These are phyloP conservation scores for Drosophila flavopinicola DNA, from an alignment of 2,888 invertebrate species.

Conservation along the genomic window DNA sequence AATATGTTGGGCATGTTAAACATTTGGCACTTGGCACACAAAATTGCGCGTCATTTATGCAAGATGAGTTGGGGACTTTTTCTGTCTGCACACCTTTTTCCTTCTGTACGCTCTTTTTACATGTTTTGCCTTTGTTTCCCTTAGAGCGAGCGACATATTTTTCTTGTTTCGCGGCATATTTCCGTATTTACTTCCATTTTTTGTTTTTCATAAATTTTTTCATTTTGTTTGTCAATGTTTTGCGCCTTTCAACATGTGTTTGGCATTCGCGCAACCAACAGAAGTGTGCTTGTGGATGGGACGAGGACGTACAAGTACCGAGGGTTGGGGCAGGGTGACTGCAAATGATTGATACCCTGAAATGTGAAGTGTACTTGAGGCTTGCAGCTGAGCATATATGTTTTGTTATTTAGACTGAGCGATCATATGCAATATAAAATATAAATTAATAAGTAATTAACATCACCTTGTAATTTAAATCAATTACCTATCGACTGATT, in stretches of 20 bases:
- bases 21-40: constrained; percentile 69
- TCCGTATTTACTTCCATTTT: constrained; percentile 46
- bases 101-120: not conserved
- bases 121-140: constrained; percentile 16
- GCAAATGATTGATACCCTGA: constrained; percentile 66
- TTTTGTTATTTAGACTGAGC: constrained; percentile 5
- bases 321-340: not conserved
- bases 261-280: constrained; percentile 59
- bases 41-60: constrained; percentile 66
- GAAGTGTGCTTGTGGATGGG: not conserved
- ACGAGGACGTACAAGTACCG: not conserved
- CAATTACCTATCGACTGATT: no score
- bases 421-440: not conserved
- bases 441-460: not conserved
- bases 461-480: no score
- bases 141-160: constrained; percentile 63
- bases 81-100: constrained; percentile 18
- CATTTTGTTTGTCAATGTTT: constrained; percentile 72
- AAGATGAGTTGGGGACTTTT: constrained; percentile 59
- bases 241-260: constrained; percentile 75
- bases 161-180: constrained; percentile 43
- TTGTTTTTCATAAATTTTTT: constrained; percentile 65
- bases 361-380: constrained; percentile 16
- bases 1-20: constrained; percentile 60
- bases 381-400: not conserved